These are phyloP conservation scores for Oostethus manadensis DNA, from an alignment of 2,113 vertebrate genomes.

Conservation along the genomic window DNA sequence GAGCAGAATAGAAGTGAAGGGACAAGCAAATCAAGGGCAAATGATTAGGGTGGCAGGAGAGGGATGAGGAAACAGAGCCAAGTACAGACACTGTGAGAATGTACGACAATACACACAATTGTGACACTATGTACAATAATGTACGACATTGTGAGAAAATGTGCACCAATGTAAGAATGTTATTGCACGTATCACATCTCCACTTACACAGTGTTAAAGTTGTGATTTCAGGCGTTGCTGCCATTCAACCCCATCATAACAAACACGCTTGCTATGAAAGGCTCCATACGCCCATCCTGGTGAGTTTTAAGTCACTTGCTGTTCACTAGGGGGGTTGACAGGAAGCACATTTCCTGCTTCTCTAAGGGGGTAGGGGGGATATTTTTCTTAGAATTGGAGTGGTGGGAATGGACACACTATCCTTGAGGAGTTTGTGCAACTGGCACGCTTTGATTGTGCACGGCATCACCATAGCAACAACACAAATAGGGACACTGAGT, in stretches of 20 bases:
- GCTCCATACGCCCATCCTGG: no score
- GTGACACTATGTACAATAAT: no score
- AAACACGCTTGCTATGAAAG: conserved; percentile 22
- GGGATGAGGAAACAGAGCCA: no score
- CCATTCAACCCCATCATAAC: conserved; percentile 37
- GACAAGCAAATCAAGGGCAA: no score
- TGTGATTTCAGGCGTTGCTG: conserved; percentile 23
- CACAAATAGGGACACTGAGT: not conserved
- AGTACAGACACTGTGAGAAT: no score
- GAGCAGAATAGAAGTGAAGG: no score
- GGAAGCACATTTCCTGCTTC: conserved; percentile 49
- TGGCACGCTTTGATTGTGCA: not conserved
- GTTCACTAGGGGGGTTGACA: conserved; percentile 33
- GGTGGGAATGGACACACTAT: conserved; percentile 32
- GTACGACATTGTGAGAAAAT: no score
- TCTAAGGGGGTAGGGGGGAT: conserved; percentile 35
- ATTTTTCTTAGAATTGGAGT: conserved; percentile 35
- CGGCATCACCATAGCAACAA: not conserved
- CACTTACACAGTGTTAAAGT: conserved; percentile 21
- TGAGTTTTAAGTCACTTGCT: conserved; percentile 43
- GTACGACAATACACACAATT: no score
- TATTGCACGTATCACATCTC: no score
- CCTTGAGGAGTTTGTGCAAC: conserved; percentile 13
- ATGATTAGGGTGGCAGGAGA: no score
- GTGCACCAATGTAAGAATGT: no score